Percentiles rank a stretch among this genome's conserved stretches.
These are phyloP conservation scores for Micronycteris hirsuta DNA, from an alignment of 2,113 vertebrate genomes.

Conservation along the genomic window DNA sequence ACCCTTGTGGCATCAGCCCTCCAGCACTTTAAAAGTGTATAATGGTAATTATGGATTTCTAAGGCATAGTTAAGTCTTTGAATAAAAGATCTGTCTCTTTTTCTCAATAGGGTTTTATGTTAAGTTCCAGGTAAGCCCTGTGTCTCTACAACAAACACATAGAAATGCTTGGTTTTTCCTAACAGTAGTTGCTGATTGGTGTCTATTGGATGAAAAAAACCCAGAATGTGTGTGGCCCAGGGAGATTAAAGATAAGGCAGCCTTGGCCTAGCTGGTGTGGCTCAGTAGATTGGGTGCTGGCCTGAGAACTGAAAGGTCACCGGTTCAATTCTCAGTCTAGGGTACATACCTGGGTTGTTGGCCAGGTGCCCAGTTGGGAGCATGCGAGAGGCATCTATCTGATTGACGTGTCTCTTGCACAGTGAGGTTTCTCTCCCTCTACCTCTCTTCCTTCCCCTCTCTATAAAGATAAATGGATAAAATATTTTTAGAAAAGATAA, in stretches of 20 bases:
- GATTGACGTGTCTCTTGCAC: too few species aligned
- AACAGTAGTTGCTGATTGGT: background rate
- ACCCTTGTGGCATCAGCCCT: background rate
- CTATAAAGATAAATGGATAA: too few species aligned
- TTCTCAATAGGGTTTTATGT: constrained; percentile 25
- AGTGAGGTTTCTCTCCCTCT: too few species aligned
- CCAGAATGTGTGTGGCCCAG: background rate
- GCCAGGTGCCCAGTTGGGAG: too few species aligned
- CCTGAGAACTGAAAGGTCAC: too few species aligned
- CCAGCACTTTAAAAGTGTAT: constrained; percentile 20
- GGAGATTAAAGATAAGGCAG: background rate
- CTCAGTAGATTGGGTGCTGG: too few species aligned
- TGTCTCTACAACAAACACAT: background rate
- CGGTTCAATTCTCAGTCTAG: too few species aligned
- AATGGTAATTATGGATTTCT: constrained; percentile 40
- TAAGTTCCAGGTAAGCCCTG: constrained; percentile 8
- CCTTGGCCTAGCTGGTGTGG: too few species aligned
- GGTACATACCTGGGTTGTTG: too few species aligned
- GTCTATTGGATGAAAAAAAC: background rate
- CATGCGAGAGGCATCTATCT: too few species aligned
- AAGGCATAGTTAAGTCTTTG: constrained; percentile 10
- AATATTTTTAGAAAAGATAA: background rate
- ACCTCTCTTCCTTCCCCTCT: too few species aligned
- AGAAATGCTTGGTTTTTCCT: background rate
- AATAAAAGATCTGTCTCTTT: constrained; percentile 30